Conservation (phyloP, 2,113 vertebrate species). For the Tachycineta bicolor region DNA sequence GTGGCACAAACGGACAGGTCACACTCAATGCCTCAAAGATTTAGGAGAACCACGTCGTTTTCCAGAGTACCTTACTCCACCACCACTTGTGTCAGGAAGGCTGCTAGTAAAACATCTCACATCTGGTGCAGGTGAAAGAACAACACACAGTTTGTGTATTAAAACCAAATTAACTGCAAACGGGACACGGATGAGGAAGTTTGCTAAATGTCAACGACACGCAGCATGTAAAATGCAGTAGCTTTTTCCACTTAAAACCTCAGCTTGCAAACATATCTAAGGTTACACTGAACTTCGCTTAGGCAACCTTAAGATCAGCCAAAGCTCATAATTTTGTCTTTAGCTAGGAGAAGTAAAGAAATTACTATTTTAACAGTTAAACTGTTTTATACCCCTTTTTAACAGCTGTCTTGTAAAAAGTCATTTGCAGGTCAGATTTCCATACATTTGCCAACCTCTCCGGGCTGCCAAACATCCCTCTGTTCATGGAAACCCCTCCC, state of each 20-base stretch:
- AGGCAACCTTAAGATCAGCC: not conserved
- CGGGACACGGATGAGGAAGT: not conserved
- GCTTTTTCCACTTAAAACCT: not conserved
- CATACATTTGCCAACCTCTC: not conserved
- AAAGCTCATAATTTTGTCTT: not conserved
- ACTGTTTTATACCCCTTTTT: not conserved
- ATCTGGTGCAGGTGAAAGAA: not conserved
- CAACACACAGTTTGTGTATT: not conserved
- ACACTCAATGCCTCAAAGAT: not conserved
- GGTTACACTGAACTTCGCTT: not conserved
- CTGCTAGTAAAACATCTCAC: not conserved
- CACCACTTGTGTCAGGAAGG: not conserved
- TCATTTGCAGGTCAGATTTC: not conserved
- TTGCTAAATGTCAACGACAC: not conserved
- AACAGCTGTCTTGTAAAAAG: not conserved
- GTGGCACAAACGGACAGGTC: rapidly evolving
- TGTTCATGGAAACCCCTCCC: not conserved
- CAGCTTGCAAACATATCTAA: not conserved
- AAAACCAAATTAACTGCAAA: not conserved
- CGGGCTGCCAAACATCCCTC: not conserved
- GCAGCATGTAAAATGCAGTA: not conserved
- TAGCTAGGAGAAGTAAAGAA: not conserved
- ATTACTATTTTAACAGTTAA: not conserved
- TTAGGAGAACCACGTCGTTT: not conserved
- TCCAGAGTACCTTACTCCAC: not conserved